Evolutionary conservation across 2,888 invertebrate genomes (phyloP), one percentile per base, ranked within the genome.

Genomic region (Lepetodrilus schrolli): DNA sequence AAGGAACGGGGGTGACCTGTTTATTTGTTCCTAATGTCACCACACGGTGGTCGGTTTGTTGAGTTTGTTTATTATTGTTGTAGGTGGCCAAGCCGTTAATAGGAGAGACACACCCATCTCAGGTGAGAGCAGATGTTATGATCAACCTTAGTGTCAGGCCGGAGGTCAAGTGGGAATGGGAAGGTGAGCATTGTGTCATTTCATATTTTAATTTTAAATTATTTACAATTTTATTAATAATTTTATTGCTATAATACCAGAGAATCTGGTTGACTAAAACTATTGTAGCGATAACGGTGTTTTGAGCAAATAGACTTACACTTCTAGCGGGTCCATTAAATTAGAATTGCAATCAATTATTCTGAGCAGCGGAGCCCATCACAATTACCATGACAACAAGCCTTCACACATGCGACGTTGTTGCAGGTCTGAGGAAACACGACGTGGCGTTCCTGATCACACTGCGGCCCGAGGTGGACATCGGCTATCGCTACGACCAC

Each of bases 361-460:
- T n/a, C n/a, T n/a, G n/a, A n/a, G n/a, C n/a, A n/a, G n/a, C n/a
- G n/a, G n/a, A n/a, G n/a, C n/a, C n/a, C n/a, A n/a, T n/a, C n/a
- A n/a, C n/a, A n/a, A n/a, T n/a, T n/a, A n/a, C n/a, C n/a, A n/a
- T n/a, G n/a, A n/a, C n/a, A n/a, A n/a, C n/a, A n/a, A n/a, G n/a
- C n/a, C n/a, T n/a, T n/a, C n/a, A n/a, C n/a, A n/a, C n/a, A n/a
- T n/a, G n/a, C n/a, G n/a, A n/a, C n/a, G n/a, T n/a, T n/a, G n/a
- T n/a, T n/a, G n/a, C 73, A 90, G 90, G 94, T 84, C 92, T 99
- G 49, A 92, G 99, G 71, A 98, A 97, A 88, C 99, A 99, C 89
- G 99, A 99, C 88, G 99, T 99, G 2, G 98, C 98, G 88, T 99
- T 99, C 90, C 92, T 99, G 70, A 93, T 99, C 37, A 96, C 97